phyloP scores from a whole-genome alignment of 2,113 vertebrate species.

The Cinclus cinclus region DNA sequence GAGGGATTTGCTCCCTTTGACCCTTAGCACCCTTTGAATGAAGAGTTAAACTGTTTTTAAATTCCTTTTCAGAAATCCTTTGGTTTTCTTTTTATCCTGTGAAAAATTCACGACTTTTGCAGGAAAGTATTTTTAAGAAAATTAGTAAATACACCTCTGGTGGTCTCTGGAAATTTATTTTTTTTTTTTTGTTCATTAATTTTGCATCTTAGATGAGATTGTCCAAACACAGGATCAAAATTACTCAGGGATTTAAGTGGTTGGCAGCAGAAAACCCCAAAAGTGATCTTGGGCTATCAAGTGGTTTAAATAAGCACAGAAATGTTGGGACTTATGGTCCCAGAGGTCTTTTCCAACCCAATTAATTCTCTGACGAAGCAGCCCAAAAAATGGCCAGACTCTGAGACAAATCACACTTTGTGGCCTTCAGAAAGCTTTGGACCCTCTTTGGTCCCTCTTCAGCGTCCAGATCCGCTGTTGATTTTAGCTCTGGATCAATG shows the following conservation, averaged over 20 bases:
- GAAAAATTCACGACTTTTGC: neutral
- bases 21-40: neutral
- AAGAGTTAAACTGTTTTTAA: neutral
- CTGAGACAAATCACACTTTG: neutral
- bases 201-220: neutral
- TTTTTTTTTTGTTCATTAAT: neutral
- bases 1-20: slow-evolving; percentile 9
- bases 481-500: neutral
- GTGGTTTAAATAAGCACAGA: neutral
- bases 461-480: neutral
- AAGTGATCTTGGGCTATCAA: neutral
- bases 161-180: neutral
- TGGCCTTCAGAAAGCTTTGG: neutral
- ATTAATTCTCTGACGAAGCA: neutral
- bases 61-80: neutral
- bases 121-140: neutral
- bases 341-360: neutral
- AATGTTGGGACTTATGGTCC: neutral
- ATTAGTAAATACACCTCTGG: neutral
- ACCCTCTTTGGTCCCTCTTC: neutral
- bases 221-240: neutral
- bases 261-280: neutral
- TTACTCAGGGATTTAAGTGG: neutral
- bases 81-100: neutral
- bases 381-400: neutral